A percentile compares a stretch with the other conserved stretches of the same genome.
Conservation (phyloP, 1,140 invertebrate species). For the Portunus trituberculatus region DNA sequence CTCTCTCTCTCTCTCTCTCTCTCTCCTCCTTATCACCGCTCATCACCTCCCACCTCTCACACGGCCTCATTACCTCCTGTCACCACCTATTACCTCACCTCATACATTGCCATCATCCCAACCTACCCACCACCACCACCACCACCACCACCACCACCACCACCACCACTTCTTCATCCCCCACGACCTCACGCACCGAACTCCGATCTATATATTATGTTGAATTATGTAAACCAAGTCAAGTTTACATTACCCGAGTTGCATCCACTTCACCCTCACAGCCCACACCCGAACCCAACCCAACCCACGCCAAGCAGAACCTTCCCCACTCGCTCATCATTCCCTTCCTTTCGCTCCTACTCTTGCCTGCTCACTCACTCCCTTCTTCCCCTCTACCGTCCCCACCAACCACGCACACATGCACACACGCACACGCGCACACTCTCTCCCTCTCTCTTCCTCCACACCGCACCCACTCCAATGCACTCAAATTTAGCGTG, state of each 20-base stretch:
- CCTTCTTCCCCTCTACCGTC: background rate
- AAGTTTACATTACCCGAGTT: background rate
- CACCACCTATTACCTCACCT: background rate
- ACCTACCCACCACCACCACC: background rate
- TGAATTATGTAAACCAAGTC: background rate
- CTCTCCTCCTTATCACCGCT: background rate
- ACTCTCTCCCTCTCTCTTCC: background rate
- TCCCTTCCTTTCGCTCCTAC: too few species aligned
- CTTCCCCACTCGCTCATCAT: too few species aligned
- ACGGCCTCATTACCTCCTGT: background rate
- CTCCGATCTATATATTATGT: background rate
- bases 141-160: background rate
- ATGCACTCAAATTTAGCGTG: slow-evolving; percentile 13
- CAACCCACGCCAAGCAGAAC: too few species aligned
- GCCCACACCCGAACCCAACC: too few species aligned
- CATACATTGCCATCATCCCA: background rate
- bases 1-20: background rate
- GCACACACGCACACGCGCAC: background rate
- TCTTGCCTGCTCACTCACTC: background rate
- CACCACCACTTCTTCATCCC: background rate
- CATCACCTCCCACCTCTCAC: background rate
- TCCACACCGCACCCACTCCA: background rate
- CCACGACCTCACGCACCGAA: background rate
- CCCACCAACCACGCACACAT: background rate
- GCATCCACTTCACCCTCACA: background rate